Conservation (phyloP, 1,140 invertebrate species). For the Fopius arisanus region DNA sequence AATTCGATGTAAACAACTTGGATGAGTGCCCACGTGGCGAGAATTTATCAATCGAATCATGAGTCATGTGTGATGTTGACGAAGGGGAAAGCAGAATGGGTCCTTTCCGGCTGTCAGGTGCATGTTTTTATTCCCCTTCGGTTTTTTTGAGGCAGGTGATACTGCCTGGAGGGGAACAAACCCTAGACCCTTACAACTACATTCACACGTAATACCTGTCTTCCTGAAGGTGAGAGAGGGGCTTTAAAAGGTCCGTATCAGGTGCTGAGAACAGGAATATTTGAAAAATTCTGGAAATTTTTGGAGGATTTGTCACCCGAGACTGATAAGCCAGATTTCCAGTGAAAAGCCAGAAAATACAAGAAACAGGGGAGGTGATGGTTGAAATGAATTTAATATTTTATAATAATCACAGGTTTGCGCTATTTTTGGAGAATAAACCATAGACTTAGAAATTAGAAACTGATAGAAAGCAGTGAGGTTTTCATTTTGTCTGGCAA, state of each 20-base stretch:
- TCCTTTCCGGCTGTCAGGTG: conserved; percentile 23
- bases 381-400: no score
- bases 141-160: background rate
- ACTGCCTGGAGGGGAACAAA: background rate
- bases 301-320: no score
- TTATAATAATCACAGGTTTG: no score
- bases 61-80: background rate
- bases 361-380: no score
- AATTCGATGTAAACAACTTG: no score
- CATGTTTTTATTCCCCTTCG: background rate
- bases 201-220: background rate
- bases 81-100: background rate
- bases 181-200: background rate
- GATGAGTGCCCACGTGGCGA: background rate
- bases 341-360: no score
- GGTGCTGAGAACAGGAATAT: background rate
- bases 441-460: no score
- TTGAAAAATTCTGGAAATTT: background rate
- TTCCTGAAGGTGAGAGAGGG: background rate
- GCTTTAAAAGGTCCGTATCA: background rate
- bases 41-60: background rate
- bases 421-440: no score
- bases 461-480: no score
- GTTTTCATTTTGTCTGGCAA: no score
- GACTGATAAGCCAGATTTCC: no score